phyloP scores from a whole-genome alignment of 2,888 invertebrate genomes.

The Odontomyia ornata region DNA sequence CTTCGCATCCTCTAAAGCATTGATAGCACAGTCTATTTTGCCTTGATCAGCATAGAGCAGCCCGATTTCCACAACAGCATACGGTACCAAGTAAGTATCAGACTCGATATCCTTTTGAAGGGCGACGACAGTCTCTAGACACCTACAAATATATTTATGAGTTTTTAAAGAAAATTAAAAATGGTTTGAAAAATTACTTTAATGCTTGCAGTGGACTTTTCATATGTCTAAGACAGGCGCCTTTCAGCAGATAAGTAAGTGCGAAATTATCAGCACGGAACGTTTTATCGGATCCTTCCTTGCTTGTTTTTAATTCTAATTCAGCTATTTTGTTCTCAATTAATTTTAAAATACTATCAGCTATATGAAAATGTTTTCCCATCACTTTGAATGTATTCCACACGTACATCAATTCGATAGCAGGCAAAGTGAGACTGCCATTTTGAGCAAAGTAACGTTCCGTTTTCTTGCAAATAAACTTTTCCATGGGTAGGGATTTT shows the following conservation, averaged over 20 bases:
- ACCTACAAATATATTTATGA: conserved; percentile 53
- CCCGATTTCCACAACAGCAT: conserved; percentile 85
- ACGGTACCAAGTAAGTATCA: conserved; percentile 86
- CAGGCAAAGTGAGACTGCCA: conserved; percentile 79
- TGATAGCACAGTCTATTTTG: conserved; percentile 72
- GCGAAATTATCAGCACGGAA: conserved; percentile 78
- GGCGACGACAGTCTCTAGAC: conserved; percentile 60
- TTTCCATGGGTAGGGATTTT: conserved; percentile 96
- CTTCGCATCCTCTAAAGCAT: conserved; percentile 84
- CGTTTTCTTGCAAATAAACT: conserved; percentile 89
- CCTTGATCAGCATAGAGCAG: conserved; percentile 78
- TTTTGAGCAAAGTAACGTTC: conserved; percentile 81
- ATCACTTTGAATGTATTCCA: conserved; percentile 93
- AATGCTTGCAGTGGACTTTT: conserved; percentile 80
- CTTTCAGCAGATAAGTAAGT: conserved; percentile 80
- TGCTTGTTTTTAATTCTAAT: conserved; percentile 53
- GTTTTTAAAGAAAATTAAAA: not conserved
- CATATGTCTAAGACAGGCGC: conserved; percentile 83
- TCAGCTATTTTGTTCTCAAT: conserved; percentile 67
- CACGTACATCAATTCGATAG: conserved; percentile 86
- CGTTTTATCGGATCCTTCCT: conserved; percentile 36
- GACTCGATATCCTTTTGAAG: conserved; percentile 79
- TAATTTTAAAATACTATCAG: conserved; percentile 71
- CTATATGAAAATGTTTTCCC: conserved; percentile 73
- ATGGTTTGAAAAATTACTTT: conserved; percentile 66